Base-by-base conservation (phyloP, 1,140 invertebrate species). In the Armadillidium nasatum region DNA sequence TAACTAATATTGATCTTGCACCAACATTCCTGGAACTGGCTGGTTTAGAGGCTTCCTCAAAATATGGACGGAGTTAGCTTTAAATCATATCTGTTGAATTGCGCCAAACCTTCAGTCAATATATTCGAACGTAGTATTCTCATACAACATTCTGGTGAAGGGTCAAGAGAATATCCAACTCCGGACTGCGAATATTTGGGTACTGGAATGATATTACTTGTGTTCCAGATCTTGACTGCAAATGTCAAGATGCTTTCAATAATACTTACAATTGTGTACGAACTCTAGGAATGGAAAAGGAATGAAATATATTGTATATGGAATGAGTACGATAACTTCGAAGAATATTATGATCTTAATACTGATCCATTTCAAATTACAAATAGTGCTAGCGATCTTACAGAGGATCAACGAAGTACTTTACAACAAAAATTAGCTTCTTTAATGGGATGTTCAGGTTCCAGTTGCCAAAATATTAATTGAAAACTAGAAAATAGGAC, bases 241-340 rank as follows among this genome's bases (percentile, higher is more conserved):
- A 94, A 83, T 95, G 93, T 82, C 89, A 94, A 85, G 93, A 94
- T 84, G 83, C 89, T 0, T 87, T 82, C 80, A 95, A 95, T 82
- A 95, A 95, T 82, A 94, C 94, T 0, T 95, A 89, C 81, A 85
- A 85, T 0, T 96, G 94, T 83, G 77, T 94, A 9, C 84, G 92
- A 71, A 87, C 88, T 75, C 79, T 92, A 33, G 83, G 85, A 0
- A 78, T 87, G 50, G 22, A 83, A 2, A n/a, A 79, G 82, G 43
- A 88, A 92, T 82, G 88, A 89, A 77, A 88, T 94, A 77, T 94
- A 90, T 81, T 95, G 93, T 83, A 82, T 87, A 76, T 93, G 95
- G 83, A 83, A 86, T 22, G 92, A 94, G 83, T 77, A 86, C 54
- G 85, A 91, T 87, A 83, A 87, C 80, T 92, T 89, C 82, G 84